phyloP scores from a whole-genome alignment of 30 jellyfish, hydroid and myxozoan species.

The Nemopilema nomurai region DNA sequence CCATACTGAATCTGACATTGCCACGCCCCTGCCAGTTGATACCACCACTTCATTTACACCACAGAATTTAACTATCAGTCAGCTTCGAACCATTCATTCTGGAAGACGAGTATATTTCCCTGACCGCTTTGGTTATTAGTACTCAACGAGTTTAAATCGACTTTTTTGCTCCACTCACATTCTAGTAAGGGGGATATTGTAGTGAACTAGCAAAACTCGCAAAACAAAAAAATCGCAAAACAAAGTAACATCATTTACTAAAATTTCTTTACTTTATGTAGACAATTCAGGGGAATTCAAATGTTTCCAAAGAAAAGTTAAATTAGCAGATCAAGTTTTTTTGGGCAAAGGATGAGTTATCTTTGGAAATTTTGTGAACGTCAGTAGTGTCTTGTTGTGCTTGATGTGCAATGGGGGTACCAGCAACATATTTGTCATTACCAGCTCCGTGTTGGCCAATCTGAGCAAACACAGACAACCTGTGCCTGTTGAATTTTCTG shows the following conservation, averaged over 20 bases:
- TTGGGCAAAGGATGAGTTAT: slow-evolving; percentile 6
- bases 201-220: not conserved
- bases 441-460: slow-evolving; percentile 27
- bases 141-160: not conserved
- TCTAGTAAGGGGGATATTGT: not conserved
- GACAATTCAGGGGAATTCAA: not conserved
- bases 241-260: too few relatives aligned
- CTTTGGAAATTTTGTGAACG: not conserved
- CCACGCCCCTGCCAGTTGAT: slow-evolving; percentile 4
- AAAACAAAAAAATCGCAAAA: not conserved
- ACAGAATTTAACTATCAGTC: not conserved
- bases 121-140: not conserved
- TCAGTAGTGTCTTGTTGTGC: slow-evolving; percentile 1
- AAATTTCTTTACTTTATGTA: not conserved
- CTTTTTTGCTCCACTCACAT: not conserved
- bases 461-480: slow-evolving; percentile 3
- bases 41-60: not conserved
- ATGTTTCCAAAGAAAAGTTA: not conserved
- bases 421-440: slow-evolving; percentile 1
- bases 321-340: not conserved
- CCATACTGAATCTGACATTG: slow-evolving; percentile 9
- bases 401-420: not conserved
- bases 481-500: slow-evolving; percentile 5
- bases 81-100: not conserved
- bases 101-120: not conserved